Evolutionary conservation across 2,888 invertebrate genomes (phyloP), one percentile per base, ranked within the genome.

Genomic region (Chloromyia formosa): DNA sequence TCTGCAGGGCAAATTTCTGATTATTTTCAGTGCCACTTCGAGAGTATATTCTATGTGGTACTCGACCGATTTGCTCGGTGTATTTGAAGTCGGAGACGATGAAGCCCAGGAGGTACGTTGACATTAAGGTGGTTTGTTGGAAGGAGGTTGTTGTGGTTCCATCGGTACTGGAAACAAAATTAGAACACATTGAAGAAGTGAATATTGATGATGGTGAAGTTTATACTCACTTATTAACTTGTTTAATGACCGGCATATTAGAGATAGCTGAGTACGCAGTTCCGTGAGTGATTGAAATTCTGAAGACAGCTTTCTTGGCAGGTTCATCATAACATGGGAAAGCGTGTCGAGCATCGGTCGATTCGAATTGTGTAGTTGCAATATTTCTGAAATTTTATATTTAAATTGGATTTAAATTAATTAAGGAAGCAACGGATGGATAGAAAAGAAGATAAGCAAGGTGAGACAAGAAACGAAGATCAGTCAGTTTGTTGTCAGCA

Each of bases 91-190:
- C 86, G 0, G 94, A 93, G 0, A 96, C 89, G 4, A 94, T 87
- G 81, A 96, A 92, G 0, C 95, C 96, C 1, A 95, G 89, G 7
- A 96, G 86, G 81, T 97, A 97, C 0, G 93, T 88, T 1, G 93
- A 92, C 92, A 94, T 94, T 12, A 87, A 83, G 0, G 88, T 84
- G 0, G 90, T 90, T 60, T 88, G 86, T 76, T 85, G 81, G 75
- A 89, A 89, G 74, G 86, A 81, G 1, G 85, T 85, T 53, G 83
- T 84, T 10, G 78, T 78, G 76, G 82, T 78, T 20, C 76, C 75
- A 22, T 75, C 78, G 14, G 79, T 61, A 42, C 77, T 2, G 89
- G 87, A 78, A 74, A 14, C 14, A 66, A 62, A 7, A 58, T 20
- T 9, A 20, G 16, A 20, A 58, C 7, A 58, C 42, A 42, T 42